Base-by-base conservation (phyloP, 2,888 invertebrate genomes). In the Amphimallon solstitiale region DNA sequence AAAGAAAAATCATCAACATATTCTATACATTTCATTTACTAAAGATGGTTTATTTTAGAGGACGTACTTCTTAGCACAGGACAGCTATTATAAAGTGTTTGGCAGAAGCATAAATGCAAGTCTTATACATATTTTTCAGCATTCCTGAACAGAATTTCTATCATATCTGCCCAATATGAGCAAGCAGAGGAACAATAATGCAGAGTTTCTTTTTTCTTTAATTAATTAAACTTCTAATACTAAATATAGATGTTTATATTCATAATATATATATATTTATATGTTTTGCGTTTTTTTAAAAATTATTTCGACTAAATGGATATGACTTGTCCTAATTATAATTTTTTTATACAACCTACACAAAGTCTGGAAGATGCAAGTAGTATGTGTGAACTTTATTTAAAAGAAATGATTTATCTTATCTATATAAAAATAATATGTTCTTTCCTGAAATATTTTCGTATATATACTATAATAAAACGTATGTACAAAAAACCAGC, bases 141-240 rank as follows among this genome's bases (percentile, higher is more conserved):
- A 70, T 72, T 69, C 69, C 65, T 70, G 66, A 29, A 71, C 68
- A 72, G 71, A 72, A 73, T 72, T 71, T 71, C 69, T 72, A 70
- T 68, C 61, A 67, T 63, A 73, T 70, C 73, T 76, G 76, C 77
- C 77, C 77, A 77, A 77, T 77, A 73, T 77, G 77, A 77, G 77
- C 77, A 74, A 76, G 71, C 73, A 72, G 71, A 70, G 67, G 67
- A 75, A 72, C 74, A 73, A 74, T 70, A 70, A 71, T 75, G 71
- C 75, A 76, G 75, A 75, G 76, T 68, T 45, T 63, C 40, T 40
- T 62, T 17, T 51, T 49, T 65, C 29, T 29, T n/a, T n/a, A n/a
- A n/a, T n/a, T n/a, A 52, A 63, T 51, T 68, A 62, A 68, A 62
- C 59, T 59, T 52, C 60, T 63, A 15, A 73, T 61, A 10, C 17